Evolutionary conservation across 2,888 invertebrate genomes (phyloP), one percentile per base, ranked within the genome.

Genomic region (Eupithecia dodoneata): DNA sequence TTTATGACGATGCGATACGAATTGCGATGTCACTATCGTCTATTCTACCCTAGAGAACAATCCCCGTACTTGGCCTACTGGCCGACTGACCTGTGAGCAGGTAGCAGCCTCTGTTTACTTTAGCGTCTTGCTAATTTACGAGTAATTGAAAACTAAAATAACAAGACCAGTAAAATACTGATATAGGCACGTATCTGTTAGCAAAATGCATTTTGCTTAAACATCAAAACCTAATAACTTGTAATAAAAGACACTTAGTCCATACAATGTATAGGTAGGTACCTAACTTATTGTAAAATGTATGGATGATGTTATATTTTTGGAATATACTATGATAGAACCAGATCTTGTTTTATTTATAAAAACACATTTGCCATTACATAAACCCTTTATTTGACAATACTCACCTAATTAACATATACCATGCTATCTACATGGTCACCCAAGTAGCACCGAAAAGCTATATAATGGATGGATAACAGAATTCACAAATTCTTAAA

Each of bases 221-320:
- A 30, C 9, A 10, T 30, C 9, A 6, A 15, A 41, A 65, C 9
- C 4, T 59, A 18, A 59, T 55, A 55, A 30, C 12, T 12, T 4
- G 59, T 10, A 63, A 12, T 63, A 63, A 76, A 80, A 79, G 80
- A 77, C 81, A 76, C 76, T 49, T 76, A 69, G 80, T 73, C 76
- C 77, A 66, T 66, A 63, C 18, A 63, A 42, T 15, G 66, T 42
- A 42, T 30, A 42, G 15, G 42, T 42, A 66, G 67, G 74, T 79
- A 81, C 89, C 86, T 88, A 81, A 89, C 86, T 88, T 83, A 83
- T 87, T 90, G 87, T 90, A 84, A 88, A 91, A 92, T 91, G 91
- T 92, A 69, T 91, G 89, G 91, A 91, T 89, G 92, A 92, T 91
- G 93, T 91, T 93, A 93, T 94, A 94, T 94, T 94, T 94, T 94